Base-by-base conservation (phyloP, 2,113 vertebrate genomes). In the Callospermophilus lateralis region DNA sequence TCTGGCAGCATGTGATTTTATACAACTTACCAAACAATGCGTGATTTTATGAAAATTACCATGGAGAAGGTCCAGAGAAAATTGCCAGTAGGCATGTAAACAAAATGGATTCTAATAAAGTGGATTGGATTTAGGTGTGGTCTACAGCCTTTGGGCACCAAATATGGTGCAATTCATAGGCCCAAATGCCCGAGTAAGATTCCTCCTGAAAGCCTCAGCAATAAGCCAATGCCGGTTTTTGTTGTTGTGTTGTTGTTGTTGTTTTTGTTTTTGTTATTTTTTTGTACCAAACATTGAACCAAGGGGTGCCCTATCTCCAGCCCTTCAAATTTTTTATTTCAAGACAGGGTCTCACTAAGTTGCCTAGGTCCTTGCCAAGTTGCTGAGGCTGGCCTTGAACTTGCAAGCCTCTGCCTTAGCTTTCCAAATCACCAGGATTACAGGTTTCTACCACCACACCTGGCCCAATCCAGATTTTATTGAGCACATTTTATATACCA, bases 401-500 rank as follows among this genome's bases (percentile, higher is more conserved):
- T 63, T 63, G 61, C 26, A 63, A 63, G 22, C 24, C 24, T 58
- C 55, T 63, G 61, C 24, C 61, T 63, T 26, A 28, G 61, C 61
- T 22, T 28, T 26, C 61, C 26, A 63, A 26, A 4, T 63, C 26
- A 28, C 61, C 11, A 7, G 55, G 20, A 58, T 58, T 58, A 58
- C 55, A 58, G 20, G 55, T 58, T 20, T 58, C 19, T 20, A 58
- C 55, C 55, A 58, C 24, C 61, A 63, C 9, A 28, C 61, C 61
- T 63, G 9, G 8, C 24, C 24, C 73, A 81, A 72, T 13, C 39
- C 55, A n/a, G 55, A 48, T 74, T 96, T 96, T 94, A 70, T 2
- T 61, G 73, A 72, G 42, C 15, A n/a, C 11, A 55, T 26, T 97
- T 94, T 89, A 53, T 88, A 70, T 73, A 28, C n/a, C 45, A 95